Base-by-base conservation (phyloP, 2,113 vertebrate genomes). In the Fukomys damarensis region DNA sequence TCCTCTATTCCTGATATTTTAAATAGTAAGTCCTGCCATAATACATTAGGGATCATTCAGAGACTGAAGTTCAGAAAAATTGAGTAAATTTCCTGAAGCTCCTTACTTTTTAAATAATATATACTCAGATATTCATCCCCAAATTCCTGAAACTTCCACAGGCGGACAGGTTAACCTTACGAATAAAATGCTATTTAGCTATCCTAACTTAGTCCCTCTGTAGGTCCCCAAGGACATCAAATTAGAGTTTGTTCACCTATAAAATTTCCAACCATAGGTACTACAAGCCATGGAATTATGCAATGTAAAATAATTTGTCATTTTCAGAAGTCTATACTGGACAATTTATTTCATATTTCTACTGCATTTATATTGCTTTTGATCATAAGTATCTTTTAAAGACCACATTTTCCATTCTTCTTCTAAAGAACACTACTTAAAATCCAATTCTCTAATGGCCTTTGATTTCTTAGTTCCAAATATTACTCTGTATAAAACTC, bases 81-180 rank as follows among this genome's bases (percentile, higher is more conserved):
- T 89, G 86, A 63, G 14, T 56, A 66, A 56, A 63, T 86, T 97
- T 80, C 13, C 12, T 90, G 14, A 96, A 79, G 56, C 89, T 20
- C 52, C 3, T 41, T 38, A 61, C 52, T 3, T 89, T 83, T 10
- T 41, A 89, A 41, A 79, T 90, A 41, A 26, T 61, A 14, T 38
- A 46, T 74, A 35, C 0, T 49, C 12, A 35, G 9, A 17, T 38
- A 66, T 76, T 63, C 32, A 85, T 59, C 58, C 10, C 26, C 88
- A n/a, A 93, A 0, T 22, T 84, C 32, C 38, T 66, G 35, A 91
- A 93, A 56, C 85, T 88, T 79, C n/a, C 68, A 91, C 32, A 93
- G 10, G 3, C 65, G 81, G 35, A 54, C 20, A 49, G 80, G 16
- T 5, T 20, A 82, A 49, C 19, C 43, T 92, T 63, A 56, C 56